Percentiles rank a stretch among this genome's conserved stretches.
These are phyloP conservation scores for Epizoanthus stellaris DNA, from an alignment of 92 coral and sea anemone species.

Conservation along the genomic window DNA sequence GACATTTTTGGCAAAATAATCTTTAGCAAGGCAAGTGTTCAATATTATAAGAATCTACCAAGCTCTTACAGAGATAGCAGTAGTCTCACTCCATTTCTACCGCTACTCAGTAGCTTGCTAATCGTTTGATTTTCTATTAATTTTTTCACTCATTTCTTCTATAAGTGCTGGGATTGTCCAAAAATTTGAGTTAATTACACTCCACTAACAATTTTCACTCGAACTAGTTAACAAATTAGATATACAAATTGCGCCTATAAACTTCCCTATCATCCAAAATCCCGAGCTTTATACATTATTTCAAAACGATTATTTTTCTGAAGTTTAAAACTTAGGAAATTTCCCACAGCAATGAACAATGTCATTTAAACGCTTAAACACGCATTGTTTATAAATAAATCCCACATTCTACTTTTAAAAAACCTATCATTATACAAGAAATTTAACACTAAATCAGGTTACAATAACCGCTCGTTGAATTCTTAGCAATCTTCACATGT, in stretches of 20 bases:
- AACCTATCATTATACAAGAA: conserved; percentile 1
- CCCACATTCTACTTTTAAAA: neutral
- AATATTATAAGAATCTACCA: too few species aligned
- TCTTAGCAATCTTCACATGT: neutral
- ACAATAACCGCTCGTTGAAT: conserved; percentile 14
- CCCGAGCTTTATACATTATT: conserved; percentile 9
- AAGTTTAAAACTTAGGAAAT: conserved; percentile 1
- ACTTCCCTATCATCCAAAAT: neutral
- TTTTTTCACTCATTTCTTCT: neutral
- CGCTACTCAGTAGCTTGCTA: conserved; percentile 11
- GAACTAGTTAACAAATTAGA: conserved; percentile 10
- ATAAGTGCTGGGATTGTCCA: neutral
- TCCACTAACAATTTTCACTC: neutral
- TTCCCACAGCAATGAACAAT: neutral
- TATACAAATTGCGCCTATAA: conserved; percentile 21
- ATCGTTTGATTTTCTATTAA: neutral
- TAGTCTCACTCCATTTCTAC: neutral
- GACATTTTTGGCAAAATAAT: too few species aligned
- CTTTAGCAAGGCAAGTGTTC: too few species aligned
- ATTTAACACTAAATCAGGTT: conserved; percentile 1
- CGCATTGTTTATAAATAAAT: conserved; percentile 28
- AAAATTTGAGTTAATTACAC: neutral
- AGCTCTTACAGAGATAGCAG: too few species aligned
- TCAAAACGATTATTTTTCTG: conserved; percentile 9
- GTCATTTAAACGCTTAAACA: neutral